Conservation (phyloP, 2,888 invertebrate species). For the Scelioninae gen. 2 region DNA sequence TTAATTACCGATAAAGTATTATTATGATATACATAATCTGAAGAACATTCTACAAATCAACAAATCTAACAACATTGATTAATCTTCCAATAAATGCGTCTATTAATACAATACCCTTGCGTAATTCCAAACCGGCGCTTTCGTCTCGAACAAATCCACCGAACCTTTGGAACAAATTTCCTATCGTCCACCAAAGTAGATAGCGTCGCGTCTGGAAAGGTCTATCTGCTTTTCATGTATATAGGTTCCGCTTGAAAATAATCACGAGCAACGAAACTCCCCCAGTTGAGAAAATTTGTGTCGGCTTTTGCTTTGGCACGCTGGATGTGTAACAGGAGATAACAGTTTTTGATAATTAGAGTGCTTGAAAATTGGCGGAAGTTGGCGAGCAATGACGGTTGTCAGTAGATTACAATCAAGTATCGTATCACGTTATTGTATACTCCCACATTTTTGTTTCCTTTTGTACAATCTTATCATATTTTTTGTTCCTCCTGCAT, state of each 20-base stretch:
- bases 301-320: conserved; percentile 22
- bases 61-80: no score
- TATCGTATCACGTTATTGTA: background rate
- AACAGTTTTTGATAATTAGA: conserved; percentile 28
- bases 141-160: background rate
- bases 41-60: no score
- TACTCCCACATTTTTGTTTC: no score
- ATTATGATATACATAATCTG: no score
- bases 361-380: conserved; percentile 33
- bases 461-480: background rate
- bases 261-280: conserved; percentile 48
- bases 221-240: conserved; percentile 13
- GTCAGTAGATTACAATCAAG: conserved; percentile 28
- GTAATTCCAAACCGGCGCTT: no score
- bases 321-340: conserved; percentile 4
- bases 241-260: conserved; percentile 18
- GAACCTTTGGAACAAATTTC: background rate
- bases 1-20: no score
- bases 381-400: conserved; percentile 29
- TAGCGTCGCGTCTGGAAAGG: conserved; percentile 10
- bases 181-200: conserved; percentile 1
- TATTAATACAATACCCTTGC: no score
- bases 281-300: conserved; percentile 24
- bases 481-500: conserved; percentile 6
- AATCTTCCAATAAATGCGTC: no score